phyloP scores from a whole-genome alignment of 2,797 vertebrate species.

The Apodemus agrarius region DNA sequence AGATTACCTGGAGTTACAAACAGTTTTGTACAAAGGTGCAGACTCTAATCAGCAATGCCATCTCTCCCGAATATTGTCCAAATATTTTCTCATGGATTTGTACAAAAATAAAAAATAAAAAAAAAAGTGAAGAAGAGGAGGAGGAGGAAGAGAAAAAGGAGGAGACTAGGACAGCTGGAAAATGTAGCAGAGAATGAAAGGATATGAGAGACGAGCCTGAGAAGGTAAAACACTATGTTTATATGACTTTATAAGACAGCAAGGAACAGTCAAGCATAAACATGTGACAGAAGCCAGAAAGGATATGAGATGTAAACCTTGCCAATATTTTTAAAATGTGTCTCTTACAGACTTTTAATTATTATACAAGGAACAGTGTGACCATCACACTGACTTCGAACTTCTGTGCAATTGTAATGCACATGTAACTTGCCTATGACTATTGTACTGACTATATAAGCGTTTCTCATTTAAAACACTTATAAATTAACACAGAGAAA shows the following conservation, averaged over 20 bases:
- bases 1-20: not conserved
- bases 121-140: not conserved
- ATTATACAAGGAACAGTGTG: not conserved
- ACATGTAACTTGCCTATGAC: not conserved
- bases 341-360: not conserved
- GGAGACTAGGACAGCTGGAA: not conserved
- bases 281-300: not conserved
- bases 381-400: not conserved
- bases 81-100: not conserved
- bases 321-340: not conserved
- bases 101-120: no score
- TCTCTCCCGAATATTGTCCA: not conserved
- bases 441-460: not conserved
- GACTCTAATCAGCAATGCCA: not conserved
- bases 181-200: not conserved
- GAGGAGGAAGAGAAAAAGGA: no score
- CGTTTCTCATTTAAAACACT: not conserved
- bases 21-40: not conserved
- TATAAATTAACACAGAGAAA: not conserved
- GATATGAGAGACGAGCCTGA: not conserved
- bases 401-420: not conserved
- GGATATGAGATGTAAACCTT: not conserved
- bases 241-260: not conserved
- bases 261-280: not conserved
- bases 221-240: not conserved